Evolutionary conservation across 2,113 vertebrate species (phyloP).

Genomic region (Mastomys coucha): DNA sequence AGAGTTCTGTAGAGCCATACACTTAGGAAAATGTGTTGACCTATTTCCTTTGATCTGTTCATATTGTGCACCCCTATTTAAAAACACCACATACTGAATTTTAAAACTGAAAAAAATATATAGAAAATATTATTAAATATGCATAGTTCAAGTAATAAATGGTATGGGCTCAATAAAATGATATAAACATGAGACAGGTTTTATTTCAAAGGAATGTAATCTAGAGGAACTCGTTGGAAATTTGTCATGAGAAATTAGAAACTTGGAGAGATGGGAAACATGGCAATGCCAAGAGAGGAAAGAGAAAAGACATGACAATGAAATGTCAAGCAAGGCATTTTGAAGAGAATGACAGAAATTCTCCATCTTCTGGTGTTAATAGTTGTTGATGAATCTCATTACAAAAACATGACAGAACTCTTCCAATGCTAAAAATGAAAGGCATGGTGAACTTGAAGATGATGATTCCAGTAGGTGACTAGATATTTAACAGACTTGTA

Average conservation of each 20-base stretch:
- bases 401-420: neutral
- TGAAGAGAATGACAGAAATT: neutral
- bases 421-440: neutral
- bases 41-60: no score
- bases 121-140: neutral
- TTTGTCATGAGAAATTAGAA: neutral
- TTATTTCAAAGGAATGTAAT: neutral
- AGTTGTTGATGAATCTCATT: no score
- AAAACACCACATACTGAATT: neutral
- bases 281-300: neutral
- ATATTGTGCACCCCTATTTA: neutral
- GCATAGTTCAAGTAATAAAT: neutral
- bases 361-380: neutral
- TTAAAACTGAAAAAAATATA: neutral
- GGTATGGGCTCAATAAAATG: neutral
- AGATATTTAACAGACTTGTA: neutral
- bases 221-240: neutral
- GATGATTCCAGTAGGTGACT: neutral
- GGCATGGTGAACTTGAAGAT: no score
- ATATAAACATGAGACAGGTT: neutral
- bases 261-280: neutral
- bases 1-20: neutral
- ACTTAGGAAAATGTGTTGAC: no score
- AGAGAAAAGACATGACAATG: neutral
- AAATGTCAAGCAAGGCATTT: no score